Evolutionary conservation across 2,113 vertebrate genomes (phyloP), one percentile per base, ranked within the genome.

Genomic region (Epinephelus cyanopodus): DNA sequence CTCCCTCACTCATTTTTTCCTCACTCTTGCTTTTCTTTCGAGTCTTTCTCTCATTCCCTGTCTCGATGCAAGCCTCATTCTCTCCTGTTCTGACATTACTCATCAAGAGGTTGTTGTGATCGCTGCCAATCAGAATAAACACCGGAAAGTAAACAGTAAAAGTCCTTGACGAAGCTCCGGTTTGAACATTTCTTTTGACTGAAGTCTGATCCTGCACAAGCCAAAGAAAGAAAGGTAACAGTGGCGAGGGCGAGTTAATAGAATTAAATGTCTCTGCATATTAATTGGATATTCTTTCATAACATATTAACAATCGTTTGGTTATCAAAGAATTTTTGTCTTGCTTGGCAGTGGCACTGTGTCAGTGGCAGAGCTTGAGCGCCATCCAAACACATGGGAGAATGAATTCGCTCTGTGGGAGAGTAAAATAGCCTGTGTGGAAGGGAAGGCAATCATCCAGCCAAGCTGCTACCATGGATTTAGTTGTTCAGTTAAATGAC

Each of bases 381-480:
- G 5, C 27, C 82, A 10, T 89, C 86, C 91, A 92, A 90, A 88
- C 87, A 90, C 83, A 93, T 90, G 83, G 84, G 85, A 91, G 87
- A 83, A 86, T 89, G 79, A 84, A 87, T 88, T 79, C 77, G 48
- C 83, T 90, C 92, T 78, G 90, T 90, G 89, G 90, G 88, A 90
- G 90, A 92, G 90, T 83, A 84, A 88, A 83, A 89, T 65, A 70
- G 85, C 18, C 77, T 56, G 86, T 37, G 75, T 78, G 74, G 74
- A 89, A 65, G 65, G 42, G 81, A 73, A 76, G 92, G 91, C 92
- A 92, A 60, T 21, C 67, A 33, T 92, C 91, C 93, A 94, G 87
- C 64, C 90, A 94, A 94, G 87, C 92, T 93, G 92, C 92, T 79
- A 65, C 70, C 82, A 75, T 42, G 42, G 85, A 81, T 87, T 67